Evolutionary conservation across 2,797 vertebrate genomes (phyloP), one percentile per base, ranked within the genome.

Genomic region (Sciurus vulgaris): DNA sequence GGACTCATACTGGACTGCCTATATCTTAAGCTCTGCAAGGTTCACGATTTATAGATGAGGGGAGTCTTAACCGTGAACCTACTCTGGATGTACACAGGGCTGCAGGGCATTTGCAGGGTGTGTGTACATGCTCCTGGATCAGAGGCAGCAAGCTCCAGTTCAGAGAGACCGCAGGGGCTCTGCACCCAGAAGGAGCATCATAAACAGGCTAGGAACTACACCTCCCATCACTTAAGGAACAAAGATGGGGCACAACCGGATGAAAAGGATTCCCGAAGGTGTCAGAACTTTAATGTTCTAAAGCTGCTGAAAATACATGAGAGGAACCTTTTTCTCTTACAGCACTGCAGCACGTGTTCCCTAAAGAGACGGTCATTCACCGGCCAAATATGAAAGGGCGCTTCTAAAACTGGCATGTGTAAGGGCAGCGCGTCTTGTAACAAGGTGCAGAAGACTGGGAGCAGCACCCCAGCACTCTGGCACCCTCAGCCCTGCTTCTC

Each of bases 241-340:
- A 61, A 33, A 77, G 38, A 51, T 4, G 26, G 44, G 41, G 83
- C 35, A 28, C 18, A 78, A 69, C 7, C 13, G 18, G 74, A 51
- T 24, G 73, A 89, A 72, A 81, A 22, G 30, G 38, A 14, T 89
- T 24, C 67, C 47, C 59, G 41, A 44, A 72, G 28, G 33, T 79
- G 30, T 56, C 18, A 78, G 54, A 91, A 90, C 12, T 69, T 79
- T 76, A 85, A 83, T 20, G 17, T 44, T 79, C 72, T 83, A 84
- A 94, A 87, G 95, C 51, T 63, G 77, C 35, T 84, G 41, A 74
- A 30, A 63, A 92, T 85, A 92, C 38, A 17, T 70, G 78, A 84
- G 2, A 17, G 41, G 41, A 73, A 41, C 59, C 49, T 35, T 83
- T 92, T 94, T 84, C 76, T 92, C 54, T 44, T 20, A 17, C 24